Evolutionary conservation across 64 coral and sea anemone species (phyloP).

Genomic region (Porites lutea): DNA sequence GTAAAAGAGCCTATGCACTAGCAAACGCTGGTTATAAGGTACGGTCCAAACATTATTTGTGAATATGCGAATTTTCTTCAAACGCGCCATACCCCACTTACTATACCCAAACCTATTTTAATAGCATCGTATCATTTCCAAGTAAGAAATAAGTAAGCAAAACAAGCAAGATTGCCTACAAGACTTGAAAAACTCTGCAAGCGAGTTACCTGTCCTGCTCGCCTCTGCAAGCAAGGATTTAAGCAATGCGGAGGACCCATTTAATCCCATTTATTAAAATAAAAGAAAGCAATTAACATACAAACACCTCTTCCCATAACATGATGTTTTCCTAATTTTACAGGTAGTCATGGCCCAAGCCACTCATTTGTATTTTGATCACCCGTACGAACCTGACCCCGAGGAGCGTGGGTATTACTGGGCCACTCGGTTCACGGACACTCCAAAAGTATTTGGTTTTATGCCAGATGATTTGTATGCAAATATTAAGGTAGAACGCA

Average conservation of each 20-base stretch:
- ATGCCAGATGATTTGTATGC: constrained; percentile 67
- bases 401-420: constrained; percentile 81
- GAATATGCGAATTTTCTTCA: not conserved
- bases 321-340: not conserved
- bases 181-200: too few relatives aligned
- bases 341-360: constrained; percentile 73
- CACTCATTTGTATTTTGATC: constrained; percentile 73
- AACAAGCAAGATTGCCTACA: too few relatives aligned
- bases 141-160: too few relatives aligned
- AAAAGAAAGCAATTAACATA: too few relatives aligned
- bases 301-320: too few relatives aligned
- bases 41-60: not conserved
- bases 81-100: not conserved
- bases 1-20: constrained; percentile 58
- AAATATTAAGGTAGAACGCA: constrained; percentile 17
- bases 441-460: constrained; percentile 64
- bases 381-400: constrained; percentile 75
- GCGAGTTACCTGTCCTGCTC: too few relatives aligned
- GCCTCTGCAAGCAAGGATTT: too few relatives aligned
- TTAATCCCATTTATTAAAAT: too few relatives aligned
- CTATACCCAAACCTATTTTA: too few relatives aligned
- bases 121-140: too few relatives aligned
- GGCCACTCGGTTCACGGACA: constrained; percentile 71
- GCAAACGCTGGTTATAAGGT: constrained; percentile 83
- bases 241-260: too few relatives aligned